Base-by-base conservation (phyloP, 1,140 invertebrate species). In the Oreohelix idahoensis region DNA sequence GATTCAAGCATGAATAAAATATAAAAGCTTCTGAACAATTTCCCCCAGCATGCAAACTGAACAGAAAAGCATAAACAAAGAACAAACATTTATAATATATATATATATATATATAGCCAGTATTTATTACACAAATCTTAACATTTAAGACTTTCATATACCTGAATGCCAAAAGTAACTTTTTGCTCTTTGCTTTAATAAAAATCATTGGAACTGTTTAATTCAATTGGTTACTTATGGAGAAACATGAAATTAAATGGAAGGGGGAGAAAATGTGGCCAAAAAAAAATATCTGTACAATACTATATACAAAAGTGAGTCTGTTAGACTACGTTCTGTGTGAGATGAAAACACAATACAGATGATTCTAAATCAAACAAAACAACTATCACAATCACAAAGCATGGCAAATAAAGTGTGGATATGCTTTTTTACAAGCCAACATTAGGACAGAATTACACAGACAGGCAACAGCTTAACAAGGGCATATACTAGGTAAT, bases 121-220 rank as follows among this genome's bases (percentile, higher is more conserved):
- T 80, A 80, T 80, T 80, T 80, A 80, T 80, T 80, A 80, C 79
- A 80, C 79, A 80, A 80, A 80, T 80, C 79, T 71, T 49, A 69
- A 78, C 78, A 63, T 79, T 69, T 13, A 79, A 70, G 63, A 79
- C 78, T 70, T 76, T 76, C 77, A 69, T 58, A 79, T 49, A 74
- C 71, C 23, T n/a, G 32, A 73, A 80, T 79, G 78, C n/a, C 79
- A 80, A 71, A 76, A 69, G 38, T 49, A 49, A 73, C 39, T 63
- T 77, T 77, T 39, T 74, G 26, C 42, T 74, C 8, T 74, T 74
- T 49, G 42, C 29, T 79, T 79, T 49, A 49, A 38, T 79, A 79
- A 79, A 79, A 79, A 79, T 79, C 36, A 79, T 51, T n/a, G 58
- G 49, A 79, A 79, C 77, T 66, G 63, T 26, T 79, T 38, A 66